Conservation (phyloP, 2,888 invertebrate genomes). For the Schizotus pectinicornis region DNA sequence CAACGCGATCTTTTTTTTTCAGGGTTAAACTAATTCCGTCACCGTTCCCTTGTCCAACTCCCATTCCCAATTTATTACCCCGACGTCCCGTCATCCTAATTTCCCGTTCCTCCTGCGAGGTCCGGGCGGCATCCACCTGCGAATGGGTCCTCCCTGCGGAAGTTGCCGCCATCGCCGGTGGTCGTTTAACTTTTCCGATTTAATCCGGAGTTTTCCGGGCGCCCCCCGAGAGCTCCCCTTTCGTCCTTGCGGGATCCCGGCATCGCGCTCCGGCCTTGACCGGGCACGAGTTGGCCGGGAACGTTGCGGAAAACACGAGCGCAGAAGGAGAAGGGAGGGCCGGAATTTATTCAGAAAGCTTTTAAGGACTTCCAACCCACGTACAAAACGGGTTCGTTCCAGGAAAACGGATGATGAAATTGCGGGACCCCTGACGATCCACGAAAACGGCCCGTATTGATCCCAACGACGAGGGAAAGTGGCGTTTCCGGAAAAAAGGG, state of each 20-base stretch:
- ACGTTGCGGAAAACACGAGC: conserved; percentile 36
- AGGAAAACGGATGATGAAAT: conserved; percentile 9
- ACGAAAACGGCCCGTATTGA: too few species aligned
- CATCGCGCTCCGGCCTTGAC: conserved; percentile 43
- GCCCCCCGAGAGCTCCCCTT: conserved; percentile 18
- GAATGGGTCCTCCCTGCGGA: too few species aligned
- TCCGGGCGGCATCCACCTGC: too few species aligned
- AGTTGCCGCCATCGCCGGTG: too few species aligned
- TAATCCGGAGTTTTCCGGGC: conserved; percentile 1
- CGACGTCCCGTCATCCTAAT: too few species aligned
- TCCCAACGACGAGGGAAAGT: too few species aligned
- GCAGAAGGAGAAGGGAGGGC: conserved; percentile 9
- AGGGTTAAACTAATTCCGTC: too few species aligned
- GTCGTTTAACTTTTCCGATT: conserved; percentile 11
- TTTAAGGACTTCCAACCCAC: conserved; percentile 24
- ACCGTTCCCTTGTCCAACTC: too few species aligned
- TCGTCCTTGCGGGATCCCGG: conserved; percentile 13
- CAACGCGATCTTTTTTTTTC: too few species aligned
- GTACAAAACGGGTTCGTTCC: conserved; percentile 2
- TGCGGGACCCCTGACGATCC: background rate
- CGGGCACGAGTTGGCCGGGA: conserved; percentile 49
- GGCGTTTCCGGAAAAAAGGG: too few species aligned
- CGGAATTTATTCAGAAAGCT: conserved; percentile 21
- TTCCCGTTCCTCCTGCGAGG: too few species aligned
- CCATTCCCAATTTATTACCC: too few species aligned